Conservation (phyloP, 2,113 vertebrate genomes). For the Bettongia penicillata region DNA sequence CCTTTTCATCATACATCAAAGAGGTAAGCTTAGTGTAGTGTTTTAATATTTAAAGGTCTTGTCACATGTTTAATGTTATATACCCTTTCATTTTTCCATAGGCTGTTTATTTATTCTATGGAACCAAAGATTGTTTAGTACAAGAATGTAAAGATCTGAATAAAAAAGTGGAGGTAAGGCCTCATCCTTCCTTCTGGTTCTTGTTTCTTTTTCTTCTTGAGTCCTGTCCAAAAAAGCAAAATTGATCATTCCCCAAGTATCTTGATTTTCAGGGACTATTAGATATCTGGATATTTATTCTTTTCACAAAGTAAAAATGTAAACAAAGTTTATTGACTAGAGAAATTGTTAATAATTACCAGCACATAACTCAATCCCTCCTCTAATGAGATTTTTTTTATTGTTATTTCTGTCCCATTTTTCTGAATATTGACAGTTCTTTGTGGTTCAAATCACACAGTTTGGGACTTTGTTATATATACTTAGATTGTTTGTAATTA, state of each 20-base stretch:
- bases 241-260: not conserved
- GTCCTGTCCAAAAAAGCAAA: constrained; percentile 12
- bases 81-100: constrained; percentile 76
- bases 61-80: not conserved
- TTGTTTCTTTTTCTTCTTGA: not conserved
- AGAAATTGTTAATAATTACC: not conserved
- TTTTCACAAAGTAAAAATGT: not conserved
- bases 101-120: constrained; percentile 98
- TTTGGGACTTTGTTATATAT: not conserved
- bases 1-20: too few relatives aligned
- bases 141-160: constrained; percentile 99
- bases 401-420: not conserved
- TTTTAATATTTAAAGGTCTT: not conserved
- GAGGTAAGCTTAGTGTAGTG: not conserved
- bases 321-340: not conserved
- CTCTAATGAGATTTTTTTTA: not conserved
- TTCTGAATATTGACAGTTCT: not conserved
- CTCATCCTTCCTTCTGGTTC: constrained; percentile 6
- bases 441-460: not conserved
- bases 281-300: not conserved
- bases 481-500: not conserved
- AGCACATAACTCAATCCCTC: not conserved
- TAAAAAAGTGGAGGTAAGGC: constrained; percentile 96
- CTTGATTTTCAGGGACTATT: not conserved
- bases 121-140: constrained; percentile 98